Base-by-base conservation (phyloP, 92 coral and sea anemone genomes). In the Isaurus tuberculatus region DNA sequence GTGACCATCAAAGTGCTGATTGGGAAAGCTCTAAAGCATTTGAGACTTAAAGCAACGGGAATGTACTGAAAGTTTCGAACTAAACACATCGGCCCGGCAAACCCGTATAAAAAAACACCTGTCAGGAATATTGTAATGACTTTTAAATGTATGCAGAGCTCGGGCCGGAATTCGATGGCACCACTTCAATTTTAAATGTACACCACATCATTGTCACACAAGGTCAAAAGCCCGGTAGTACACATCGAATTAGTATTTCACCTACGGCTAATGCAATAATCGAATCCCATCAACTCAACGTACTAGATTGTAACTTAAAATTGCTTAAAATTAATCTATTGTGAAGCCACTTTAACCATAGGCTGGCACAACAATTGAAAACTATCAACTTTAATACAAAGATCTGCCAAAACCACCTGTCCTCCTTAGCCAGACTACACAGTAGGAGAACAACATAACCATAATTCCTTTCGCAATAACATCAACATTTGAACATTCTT, bases 71-170 rank as follows among this genome's bases (percentile, higher is more conserved):
- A 58, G 33, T 36, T 65, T 58, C 70, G 27, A 31, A 32, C 36
- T 58, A 8, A 77, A 22, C 48, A 57, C 69, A 77, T 16, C 34
- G 19, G 51, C 53, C 78, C 16, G 26, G 22, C 32, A 34, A 44
- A 72, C 31, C 11, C 80, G 36, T 15, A 22, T 77, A 72, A 94
- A n/a, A n/a, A 93, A 81, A 72, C 97, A 93, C 94, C 97, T 93
- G 97, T 80, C 85, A 91, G 70, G 57, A 49, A 74, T 63, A 75
- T 85, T 86, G 73, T 93, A 79, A 91, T 88, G 97, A 91, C 97
- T 88, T 93, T 86, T 88, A 88, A 86, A 88, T 90, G 88, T 87
- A 91, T 79, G 86, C 92, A 83, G 64, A 79, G 79, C 44, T 46
- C 46, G 64, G 37, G n/a, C n/a, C n/a, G n/a, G 65, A 55, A 28